Evolutionary conservation across 2,888 invertebrate genomes (phyloP), one percentile per base, ranked within the genome.

Genomic region (Mythimna vitellina): DNA sequence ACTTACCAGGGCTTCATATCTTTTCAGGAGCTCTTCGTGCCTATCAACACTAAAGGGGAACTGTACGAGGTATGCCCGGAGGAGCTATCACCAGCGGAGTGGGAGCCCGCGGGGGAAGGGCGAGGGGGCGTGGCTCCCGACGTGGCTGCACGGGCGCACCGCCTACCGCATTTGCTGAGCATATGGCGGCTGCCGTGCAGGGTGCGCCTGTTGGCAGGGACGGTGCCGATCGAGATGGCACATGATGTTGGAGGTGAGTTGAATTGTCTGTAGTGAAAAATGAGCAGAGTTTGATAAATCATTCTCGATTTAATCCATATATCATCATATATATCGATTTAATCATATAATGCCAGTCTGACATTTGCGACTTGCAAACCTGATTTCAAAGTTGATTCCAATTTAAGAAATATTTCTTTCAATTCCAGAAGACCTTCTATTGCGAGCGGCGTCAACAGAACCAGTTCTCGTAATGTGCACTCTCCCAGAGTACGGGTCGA

Each of bases 1-100:
- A 80, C 74, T 74, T 69, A 86, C 77, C 79, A 82, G 76, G 65
- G 53, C 5, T 46, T 65, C 68, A 79, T 88, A 63, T 70, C 51
- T 95, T 96, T 83, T 9, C 97, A 97, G 97, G 97, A 97, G 91
- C 95, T 98, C 83, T 98, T 97, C 93, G 97, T 98, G 84, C 97
- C 98, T 38, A 96, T 98, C 88, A 97, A 97, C 86, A 97, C 97
- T 67, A 97, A 98, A 91, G 98, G 98, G 58, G 97, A 98, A 92
- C 97, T 98, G 92, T 98, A 97, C 92, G 94, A 97, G 94, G 92
- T 97, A 93, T 92, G 97, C 92, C 94, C 96, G 79, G 92, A 95
- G 90, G 93, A 96, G 95, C 84, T 96, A 88, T 96, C 96, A 53
- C 96, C 96, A 63, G 96, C 93, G 82, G 96, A 96, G 80, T 95